phyloP scores from a whole-genome alignment of 2,888 invertebrate genomes.

The Oscheius sp. region DNA sequence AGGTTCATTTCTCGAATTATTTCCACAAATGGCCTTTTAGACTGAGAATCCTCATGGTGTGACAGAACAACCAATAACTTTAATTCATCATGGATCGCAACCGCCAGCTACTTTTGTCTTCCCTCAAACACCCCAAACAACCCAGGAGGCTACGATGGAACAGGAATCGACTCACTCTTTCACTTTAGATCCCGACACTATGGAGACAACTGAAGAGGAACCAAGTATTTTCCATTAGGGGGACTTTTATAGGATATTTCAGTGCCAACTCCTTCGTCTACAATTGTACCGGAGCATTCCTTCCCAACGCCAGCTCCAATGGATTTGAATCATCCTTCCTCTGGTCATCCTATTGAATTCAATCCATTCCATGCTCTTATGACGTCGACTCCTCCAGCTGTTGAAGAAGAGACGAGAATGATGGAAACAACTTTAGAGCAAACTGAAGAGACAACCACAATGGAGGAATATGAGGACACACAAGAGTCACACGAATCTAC shows the following conservation, averaged over 20 bases:
- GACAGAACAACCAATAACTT: too few species aligned
- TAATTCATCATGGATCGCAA: not conserved
- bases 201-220: constrained; percentile 21
- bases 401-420: constrained; percentile 29
- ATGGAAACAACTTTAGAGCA: constrained; percentile 23
- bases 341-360: constrained; percentile 8
- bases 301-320: constrained; percentile 30
- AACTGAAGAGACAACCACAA: constrained; percentile 1
- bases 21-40: too few species aligned
- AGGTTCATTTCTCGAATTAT: too few species aligned
- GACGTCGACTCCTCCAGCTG: not conserved
- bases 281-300: constrained; percentile 8
- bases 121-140: constrained; percentile 46
- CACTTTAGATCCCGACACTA: constrained; percentile 26
- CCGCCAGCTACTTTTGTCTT: constrained; percentile 42
- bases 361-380: constrained; percentile 27
- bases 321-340: not conserved
- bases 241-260: not conserved
- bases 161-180: constrained; percentile 31
- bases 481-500: constrained; percentile 15
- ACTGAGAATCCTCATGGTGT: too few species aligned
- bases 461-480: constrained; percentile 22
- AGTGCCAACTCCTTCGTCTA: too few species aligned
- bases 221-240: not conserved
- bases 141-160: constrained; percentile 31